Evolutionary conservation across 2,797 vertebrate genomes (phyloP), one percentile per base, ranked within the genome.

Genomic region (Halcyon leucocephala): DNA sequence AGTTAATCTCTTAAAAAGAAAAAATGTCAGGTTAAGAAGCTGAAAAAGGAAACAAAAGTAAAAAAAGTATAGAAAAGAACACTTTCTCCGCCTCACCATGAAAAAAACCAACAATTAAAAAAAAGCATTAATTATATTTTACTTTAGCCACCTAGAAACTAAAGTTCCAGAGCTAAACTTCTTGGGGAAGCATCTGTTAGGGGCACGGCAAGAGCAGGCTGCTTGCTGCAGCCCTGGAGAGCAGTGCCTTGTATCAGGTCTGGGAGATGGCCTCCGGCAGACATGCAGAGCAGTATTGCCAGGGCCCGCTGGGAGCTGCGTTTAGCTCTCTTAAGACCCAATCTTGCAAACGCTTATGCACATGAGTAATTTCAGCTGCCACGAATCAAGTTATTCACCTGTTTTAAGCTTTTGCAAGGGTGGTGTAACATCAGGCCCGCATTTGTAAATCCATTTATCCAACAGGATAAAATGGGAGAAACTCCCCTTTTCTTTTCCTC

Each of bases 291-390:
- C 82, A 1, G 77, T 15, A 52, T 20, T 69, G 86, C 51, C 66
- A 0, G 54, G 42, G 6, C 92, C 96, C 96, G 1, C 13, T 0
- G 17, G 95, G 93, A 96, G 72, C 84, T 48, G 33, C 65, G 0
- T 88, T 79, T 73, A 76, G 95, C 94, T 91, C 96, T 94, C 95
- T 12, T 13, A 66, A 89, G 96, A 39, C 66, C 94, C 87, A 48
- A 4, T 29, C 93, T 81, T 76, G 92, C 96, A 88, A 96, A 92
- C 92, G 1, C 41, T 96, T 91, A 72, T 12, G 89, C 97, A 86
- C 86, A 60, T 89, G 83, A 95, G 87, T 71, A 80, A 94, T 10
- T 94, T 83, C 92, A 85, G 83, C 85, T 79, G 94, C 83, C 84
- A n/a, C 57, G 14, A 86, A 77, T 83, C 73, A 51, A 29, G 46